These are phyloP conservation scores for Gorsachius magnificus DNA, from an alignment of 2,797 vertebrate genomes.

Conservation along the genomic window DNA sequence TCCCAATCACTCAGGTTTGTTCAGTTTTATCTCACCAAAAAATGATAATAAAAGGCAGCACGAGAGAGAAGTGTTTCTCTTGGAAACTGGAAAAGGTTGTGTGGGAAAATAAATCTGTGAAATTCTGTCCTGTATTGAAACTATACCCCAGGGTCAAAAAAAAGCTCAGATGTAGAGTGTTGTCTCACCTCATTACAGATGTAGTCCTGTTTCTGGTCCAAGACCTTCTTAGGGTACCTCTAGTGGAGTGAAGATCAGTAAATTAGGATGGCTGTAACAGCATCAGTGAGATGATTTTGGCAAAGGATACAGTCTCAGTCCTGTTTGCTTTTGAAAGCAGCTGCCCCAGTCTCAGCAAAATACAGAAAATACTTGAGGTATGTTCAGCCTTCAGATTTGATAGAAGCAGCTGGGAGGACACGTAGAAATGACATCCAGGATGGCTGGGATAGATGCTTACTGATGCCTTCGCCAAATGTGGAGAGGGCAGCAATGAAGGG, in stretches of 20 bases:
- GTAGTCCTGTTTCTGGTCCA: background rate
- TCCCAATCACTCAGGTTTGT: background rate
- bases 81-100: background rate
- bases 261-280: background rate
- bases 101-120: background rate
- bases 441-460: background rate
- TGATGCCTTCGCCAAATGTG: background rate
- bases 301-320: background rate
- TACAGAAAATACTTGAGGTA: background rate
- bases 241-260: background rate
- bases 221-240: background rate
- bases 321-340: background rate
- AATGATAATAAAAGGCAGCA: background rate
- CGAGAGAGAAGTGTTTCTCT: background rate
- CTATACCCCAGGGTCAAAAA: background rate
- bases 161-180: background rate
- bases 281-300: background rate
- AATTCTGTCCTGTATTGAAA: background rate
- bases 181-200: background rate
- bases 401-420: background rate
- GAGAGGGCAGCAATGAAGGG: background rate
- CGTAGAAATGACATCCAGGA: background rate
- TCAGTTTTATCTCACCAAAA: background rate
- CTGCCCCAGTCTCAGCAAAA: background rate
- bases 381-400: background rate